phyloP scores from a whole-genome alignment of 2,888 invertebrate species.

The Taenaris catops region DNA sequence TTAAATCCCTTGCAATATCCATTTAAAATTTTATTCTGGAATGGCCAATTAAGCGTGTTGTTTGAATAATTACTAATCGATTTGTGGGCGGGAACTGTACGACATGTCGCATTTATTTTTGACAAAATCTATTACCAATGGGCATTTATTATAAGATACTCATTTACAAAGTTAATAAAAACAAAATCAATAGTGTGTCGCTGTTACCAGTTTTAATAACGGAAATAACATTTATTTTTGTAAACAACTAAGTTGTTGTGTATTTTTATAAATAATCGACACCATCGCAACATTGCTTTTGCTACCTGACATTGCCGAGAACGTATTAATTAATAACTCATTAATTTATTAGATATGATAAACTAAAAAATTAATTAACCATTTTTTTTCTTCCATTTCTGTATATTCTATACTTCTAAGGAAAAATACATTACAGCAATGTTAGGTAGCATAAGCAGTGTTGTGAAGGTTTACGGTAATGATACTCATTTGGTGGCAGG shows the following conservation, averaged over 20 bases:
- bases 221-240: background rate
- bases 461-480: no score
- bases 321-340: no score
- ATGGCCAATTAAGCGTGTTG: constrained; percentile 57
- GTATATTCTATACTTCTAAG: no score
- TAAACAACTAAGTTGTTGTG: background rate
- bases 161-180: constrained; percentile 8
- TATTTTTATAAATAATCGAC: no score
- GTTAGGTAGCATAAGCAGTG: no score
- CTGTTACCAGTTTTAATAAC: background rate
- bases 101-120: constrained; percentile 51
- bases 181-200: constrained; percentile 2
- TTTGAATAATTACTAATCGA: constrained; percentile 36
- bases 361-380: no score
- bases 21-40: constrained; percentile 62
- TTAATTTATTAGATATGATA: no score
- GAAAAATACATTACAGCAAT: no score
- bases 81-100: constrained; percentile 42
- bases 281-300: no score
- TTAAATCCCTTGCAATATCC: constrained; percentile 17
- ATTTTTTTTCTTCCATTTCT: no score
- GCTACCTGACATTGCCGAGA: no score
- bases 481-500: no score
- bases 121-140: constrained; percentile 35
- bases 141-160: constrained; percentile 11